phyloP scores from a whole-genome alignment of 2,888 invertebrate species.

The Tachina grossa region DNA sequence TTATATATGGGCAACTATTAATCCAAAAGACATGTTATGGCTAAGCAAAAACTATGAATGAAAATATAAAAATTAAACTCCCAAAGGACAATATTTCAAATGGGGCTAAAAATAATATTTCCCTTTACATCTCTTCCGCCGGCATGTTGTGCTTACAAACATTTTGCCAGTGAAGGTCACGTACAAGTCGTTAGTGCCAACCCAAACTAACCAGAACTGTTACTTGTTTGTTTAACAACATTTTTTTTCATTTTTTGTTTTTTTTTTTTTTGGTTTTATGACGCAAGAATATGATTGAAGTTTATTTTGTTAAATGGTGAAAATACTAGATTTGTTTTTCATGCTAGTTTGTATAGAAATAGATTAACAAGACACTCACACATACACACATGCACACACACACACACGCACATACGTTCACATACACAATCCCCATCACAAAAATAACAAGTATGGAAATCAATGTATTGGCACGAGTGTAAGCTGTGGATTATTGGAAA shows the following conservation, averaged over 20 bases:
- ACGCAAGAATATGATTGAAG: conserved; percentile 29
- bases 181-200: background rate
- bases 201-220: background rate
- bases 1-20: no score
- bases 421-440: background rate
- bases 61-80: no score
- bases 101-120: background rate
- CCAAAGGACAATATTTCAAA: background rate
- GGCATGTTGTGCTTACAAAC: background rate
- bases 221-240: background rate
- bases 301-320: conserved; percentile 15
- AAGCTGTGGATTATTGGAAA: background rate
- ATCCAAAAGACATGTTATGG: no score
- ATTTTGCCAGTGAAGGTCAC: background rate
- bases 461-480: background rate
- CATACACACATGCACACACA: no score
- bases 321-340: conserved; percentile 12
- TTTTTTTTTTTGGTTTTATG: background rate
- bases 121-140: background rate
- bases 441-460: conserved; percentile 1
- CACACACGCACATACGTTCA: background rate
- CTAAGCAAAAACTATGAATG: no score
- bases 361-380: background rate
- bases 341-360: background rate
- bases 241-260: background rate